Conservation (phyloP, 2,113 vertebrate species). For the Rhinoderma darwinii region DNA sequence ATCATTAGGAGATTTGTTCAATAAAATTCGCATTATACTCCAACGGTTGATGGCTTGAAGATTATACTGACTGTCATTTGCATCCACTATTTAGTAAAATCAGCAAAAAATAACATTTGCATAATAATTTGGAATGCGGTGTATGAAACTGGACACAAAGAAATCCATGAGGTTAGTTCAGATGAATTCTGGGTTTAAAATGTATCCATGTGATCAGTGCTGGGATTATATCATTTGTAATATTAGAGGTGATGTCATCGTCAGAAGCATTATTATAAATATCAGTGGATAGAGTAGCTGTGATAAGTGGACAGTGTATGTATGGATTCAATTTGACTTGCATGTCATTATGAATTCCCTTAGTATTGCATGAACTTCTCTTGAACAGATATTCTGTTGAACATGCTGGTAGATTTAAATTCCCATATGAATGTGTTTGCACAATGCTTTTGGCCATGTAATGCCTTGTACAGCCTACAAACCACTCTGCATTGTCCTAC, state of each 20-base stretch:
- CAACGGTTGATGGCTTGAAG: too few species aligned
- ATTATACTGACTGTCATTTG: too few species aligned
- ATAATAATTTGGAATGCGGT: too few species aligned
- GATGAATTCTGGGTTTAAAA: neutral
- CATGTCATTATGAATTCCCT: neutral
- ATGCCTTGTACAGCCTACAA: neutral
- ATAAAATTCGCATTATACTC: too few species aligned
- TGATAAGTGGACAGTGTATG: neutral
- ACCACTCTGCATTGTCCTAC: neutral
- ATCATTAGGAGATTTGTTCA: too few species aligned
- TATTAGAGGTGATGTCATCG: constrained; percentile 15
- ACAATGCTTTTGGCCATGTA: neutral
- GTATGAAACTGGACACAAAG: neutral
- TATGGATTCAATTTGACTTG: neutral
- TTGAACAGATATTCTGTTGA: neutral
- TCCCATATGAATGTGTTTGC: neutral
- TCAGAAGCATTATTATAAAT: too few species aligned
- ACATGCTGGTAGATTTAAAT: neutral
- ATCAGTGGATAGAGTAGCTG: neutral
- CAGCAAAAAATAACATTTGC: too few species aligned
- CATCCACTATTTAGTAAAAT: too few species aligned
- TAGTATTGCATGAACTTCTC: neutral
- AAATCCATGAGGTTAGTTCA: too few species aligned
- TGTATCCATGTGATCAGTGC: neutral
- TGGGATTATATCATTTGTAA: neutral